Evolutionary conservation across 53 echinoderm and acorn worm species (phyloP).

Genomic region (Luidia sarsii): DNA sequence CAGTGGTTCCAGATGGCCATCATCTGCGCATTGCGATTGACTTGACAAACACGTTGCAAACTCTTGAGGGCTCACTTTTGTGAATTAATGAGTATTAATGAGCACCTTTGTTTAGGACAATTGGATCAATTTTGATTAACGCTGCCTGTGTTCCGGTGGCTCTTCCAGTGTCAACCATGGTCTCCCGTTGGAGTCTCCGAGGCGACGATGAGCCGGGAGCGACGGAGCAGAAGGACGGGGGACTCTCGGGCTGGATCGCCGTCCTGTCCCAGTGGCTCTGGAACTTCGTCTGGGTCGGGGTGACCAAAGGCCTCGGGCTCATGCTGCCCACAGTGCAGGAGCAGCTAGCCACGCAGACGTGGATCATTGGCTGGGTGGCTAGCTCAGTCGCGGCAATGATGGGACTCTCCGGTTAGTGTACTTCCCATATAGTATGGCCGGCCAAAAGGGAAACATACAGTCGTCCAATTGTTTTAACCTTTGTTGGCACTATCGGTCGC

Average conservation of each 20-base stretch:
- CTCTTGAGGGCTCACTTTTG: too few relatives aligned
- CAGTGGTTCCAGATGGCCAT: too few relatives aligned
- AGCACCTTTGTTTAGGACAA: too few relatives aligned
- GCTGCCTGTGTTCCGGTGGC: too few relatives aligned
- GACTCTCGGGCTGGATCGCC: background rate
- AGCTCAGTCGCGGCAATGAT: background rate
- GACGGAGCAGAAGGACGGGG: background rate
- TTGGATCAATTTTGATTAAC: too few relatives aligned
- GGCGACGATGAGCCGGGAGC: too few relatives aligned
- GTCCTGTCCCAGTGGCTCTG: background rate
- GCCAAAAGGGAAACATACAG: background rate
- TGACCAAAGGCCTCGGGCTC: constrained; percentile 2
- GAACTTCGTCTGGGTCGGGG: background rate
- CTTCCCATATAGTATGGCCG: background rate
- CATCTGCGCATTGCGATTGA: too few relatives aligned
- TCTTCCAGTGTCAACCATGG: too few relatives aligned
- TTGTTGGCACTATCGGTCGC: too few relatives aligned
- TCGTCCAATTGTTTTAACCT: background rate
- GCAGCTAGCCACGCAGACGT: background rate
- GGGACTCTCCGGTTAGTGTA: background rate
- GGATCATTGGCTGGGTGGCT: background rate
- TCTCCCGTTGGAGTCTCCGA: too few relatives aligned
- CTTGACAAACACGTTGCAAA: too few relatives aligned
- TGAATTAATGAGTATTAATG: too few relatives aligned
- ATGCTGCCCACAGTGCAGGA: background rate